These are phyloP conservation scores for Lutraria rhynchaena DNA, from an alignment of 1,140 invertebrate species.

Conservation along the genomic window DNA sequence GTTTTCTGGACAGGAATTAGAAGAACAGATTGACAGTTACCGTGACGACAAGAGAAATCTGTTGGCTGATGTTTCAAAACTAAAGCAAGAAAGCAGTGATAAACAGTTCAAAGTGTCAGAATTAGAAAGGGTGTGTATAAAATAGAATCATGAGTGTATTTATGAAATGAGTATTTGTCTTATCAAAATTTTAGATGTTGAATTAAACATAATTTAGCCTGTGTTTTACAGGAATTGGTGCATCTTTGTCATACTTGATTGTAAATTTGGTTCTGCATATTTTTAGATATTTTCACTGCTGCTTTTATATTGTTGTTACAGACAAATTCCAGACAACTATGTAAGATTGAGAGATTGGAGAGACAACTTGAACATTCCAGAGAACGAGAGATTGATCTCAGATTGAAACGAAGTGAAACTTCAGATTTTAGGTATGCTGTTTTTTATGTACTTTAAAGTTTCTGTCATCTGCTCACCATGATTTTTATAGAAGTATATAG, in stretches of 20 bases:
- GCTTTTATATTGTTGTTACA: constrained; percentile 5
- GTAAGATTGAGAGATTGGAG: constrained; percentile 62
- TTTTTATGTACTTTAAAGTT: no score
- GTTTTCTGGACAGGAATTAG: constrained; percentile 70
- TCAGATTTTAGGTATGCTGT: constrained; percentile 61
- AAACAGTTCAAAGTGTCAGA: constrained; percentile 62
- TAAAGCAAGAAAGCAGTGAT: constrained; percentile 57
- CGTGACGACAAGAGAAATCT: constrained; percentile 66
- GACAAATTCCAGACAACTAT: constrained; percentile 57
- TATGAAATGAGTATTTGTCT: no score
- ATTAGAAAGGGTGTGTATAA: constrained; percentile 80
- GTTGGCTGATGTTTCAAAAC: constrained; percentile 46
- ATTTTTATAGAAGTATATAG: no score
- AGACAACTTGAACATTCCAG: constrained; percentile 60
- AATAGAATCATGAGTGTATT: no score
- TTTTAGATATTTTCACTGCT: no score
- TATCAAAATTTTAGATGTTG: no score
- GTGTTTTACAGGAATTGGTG: no score
- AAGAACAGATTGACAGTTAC: constrained; percentile 62
- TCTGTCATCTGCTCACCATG: no score
- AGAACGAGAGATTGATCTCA: constrained; percentile 64
- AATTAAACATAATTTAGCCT: no score
- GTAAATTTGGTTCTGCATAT: no score
- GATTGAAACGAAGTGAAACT: constrained; percentile 61
- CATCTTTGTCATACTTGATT: no score